A percentile compares a stretch with the other conserved stretches of the same genome.
Conservation (phyloP, 2,797 vertebrate species). For the Sylvia borin region DNA sequence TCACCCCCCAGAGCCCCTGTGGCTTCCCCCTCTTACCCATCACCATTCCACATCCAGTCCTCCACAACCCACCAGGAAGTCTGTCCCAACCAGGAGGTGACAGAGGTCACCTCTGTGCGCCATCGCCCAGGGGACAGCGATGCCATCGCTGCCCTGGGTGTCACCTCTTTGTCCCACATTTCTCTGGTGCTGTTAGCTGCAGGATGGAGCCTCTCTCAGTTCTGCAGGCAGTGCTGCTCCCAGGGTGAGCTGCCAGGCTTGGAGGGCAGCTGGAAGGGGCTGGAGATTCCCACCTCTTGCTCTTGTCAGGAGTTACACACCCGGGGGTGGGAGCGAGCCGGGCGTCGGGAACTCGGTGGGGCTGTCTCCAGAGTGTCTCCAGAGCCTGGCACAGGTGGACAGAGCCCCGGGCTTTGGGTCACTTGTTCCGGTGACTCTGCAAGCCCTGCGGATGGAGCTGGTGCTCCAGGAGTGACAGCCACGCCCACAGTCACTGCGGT, state of each 20-base stretch:
- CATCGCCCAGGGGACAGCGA: neutral
- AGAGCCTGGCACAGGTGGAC: neutral
- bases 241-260: rapidly evolving
- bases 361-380: neutral
- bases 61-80: neutral
- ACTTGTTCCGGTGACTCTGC: neutral
- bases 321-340: neutral
- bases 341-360: rapidly evolving
- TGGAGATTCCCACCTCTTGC: neutral
- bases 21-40: neutral
- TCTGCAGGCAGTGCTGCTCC: neutral
- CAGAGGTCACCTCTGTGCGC: neutral
- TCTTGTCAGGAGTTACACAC: neutral
- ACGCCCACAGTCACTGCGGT: neutral
- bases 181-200: neutral
- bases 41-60: rapidly evolving
- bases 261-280: neutral
- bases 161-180: neutral
- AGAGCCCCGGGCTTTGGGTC: neutral
- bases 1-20: rapidly evolving
- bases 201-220: neutral
- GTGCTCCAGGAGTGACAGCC: neutral
- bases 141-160: neutral
- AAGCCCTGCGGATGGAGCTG: neutral
- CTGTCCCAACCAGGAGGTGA: neutral